Base-by-base conservation (phyloP, 2,797 vertebrate genomes). In the Mergus octosetaceus region DNA sequence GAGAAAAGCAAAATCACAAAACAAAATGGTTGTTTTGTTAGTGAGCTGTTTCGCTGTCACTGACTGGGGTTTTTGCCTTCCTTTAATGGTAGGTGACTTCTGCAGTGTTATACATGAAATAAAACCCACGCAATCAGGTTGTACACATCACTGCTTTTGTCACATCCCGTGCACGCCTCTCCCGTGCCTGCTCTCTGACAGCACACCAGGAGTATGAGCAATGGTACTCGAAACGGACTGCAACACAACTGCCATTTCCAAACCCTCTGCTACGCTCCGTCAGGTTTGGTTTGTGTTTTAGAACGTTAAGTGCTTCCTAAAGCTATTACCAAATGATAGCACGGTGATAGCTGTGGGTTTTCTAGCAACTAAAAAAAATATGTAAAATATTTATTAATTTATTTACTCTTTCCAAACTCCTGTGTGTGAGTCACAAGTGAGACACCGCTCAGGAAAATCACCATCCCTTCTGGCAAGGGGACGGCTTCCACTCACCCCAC, bases 121-220 rank as follows among this genome's bases (percentile, higher is more conserved):
- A 25, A 13, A 65, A 38, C 34, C 85, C 7, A 0, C 6, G 39
- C 64, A 43, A 19, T 4, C 47, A 22, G 30, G 69, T 56, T 41
- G 78, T 11, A 62, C 53, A 68, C 18, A 32, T 4, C 75, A 17
- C 45, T 0, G 0, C 78, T 56, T 49, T 21, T 4, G 0, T 34
- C 30, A 38, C 12, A 1, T 16, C 81, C 32, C 4, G 1, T 10
- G 57, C 13, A 1, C 64, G 6, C 54, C 34, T 24, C 47, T 71
- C 41, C 75, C 7, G 1, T 3, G 58, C 38, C 32, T 13, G 54
- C 41, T 36, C 69, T 19, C 78, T 2, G 19, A 27, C 60, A 10
- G 16, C 66, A 47, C 68, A 9, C 3, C 14, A 72, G 22, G 14
- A 16, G 38, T 10, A 21, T 1, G 1, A 72, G 64, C 64, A 47